Conservation (phyloP, 2,113 vertebrate genomes). For the Tetrao urogallus region DNA sequence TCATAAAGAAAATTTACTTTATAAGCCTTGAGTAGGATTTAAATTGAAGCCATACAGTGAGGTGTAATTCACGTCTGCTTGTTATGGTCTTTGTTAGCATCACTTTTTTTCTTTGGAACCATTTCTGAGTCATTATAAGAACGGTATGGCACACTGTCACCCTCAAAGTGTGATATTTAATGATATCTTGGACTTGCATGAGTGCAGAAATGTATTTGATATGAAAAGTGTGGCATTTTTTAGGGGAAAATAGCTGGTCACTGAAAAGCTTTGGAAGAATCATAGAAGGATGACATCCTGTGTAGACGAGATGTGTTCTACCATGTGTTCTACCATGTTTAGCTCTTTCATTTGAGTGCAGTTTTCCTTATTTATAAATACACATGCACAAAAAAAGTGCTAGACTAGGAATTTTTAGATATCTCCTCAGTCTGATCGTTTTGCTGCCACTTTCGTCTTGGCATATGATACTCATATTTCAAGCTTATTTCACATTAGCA, state of each 20-base stretch:
- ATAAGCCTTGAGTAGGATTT: not conserved
- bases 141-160: not conserved
- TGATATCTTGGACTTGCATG: not conserved
- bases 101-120: not conserved
- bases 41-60: not conserved
- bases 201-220: slow-evolving; percentile 12
- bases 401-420: not conserved
- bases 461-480: not conserved
- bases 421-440: not conserved
- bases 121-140: not conserved
- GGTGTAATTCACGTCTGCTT: not conserved
- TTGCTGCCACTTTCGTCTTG: not conserved
- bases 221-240: slow-evolving; percentile 1
- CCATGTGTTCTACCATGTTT: too few species aligned
- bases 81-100: not conserved
- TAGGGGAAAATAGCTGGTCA: not conserved
- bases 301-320: not conserved
- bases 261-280: not conserved
- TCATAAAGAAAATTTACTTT: not conserved
- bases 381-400: not conserved
- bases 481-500: not conserved
- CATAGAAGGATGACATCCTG: not conserved
- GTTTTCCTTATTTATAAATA: not conserved
- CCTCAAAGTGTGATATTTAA: not conserved
- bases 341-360: not conserved